Base-by-base conservation (phyloP, 1,140 invertebrate species). In the Ridgeia piscesae region DNA sequence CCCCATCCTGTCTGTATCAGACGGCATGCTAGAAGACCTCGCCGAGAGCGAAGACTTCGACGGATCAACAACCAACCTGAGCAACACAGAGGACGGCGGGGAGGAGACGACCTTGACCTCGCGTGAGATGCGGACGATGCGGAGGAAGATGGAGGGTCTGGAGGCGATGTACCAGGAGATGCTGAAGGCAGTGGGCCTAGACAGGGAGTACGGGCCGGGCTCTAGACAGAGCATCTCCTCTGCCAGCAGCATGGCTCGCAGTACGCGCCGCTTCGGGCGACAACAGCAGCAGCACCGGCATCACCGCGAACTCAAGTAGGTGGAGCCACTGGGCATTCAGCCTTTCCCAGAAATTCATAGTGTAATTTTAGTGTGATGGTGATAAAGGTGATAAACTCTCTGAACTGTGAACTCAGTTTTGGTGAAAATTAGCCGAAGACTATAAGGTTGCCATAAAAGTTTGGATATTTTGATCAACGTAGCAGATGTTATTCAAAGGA, bases 91-190 rank as follows among this genome's bases (percentile, higher is more conserved):
- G 0, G 92, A 92, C 34, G 93, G 91, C 50, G 90, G 92, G 1
- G 92, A 91, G 17, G 50, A 92, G 17, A 92, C 89, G 1, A 92
- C 50, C 27, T 88, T 88, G 33, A 92, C 58, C 9, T 89, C 93
- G 17, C 58, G 94, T 21, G 98, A 98, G 95, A 97, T 97, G 0
- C 96, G 97, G 93, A 97, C 97, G 4, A 98, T 98, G 48, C 96
- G 98, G 89, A 97, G 98, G 92, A 98, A 98, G 94, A 95, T 99
- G 33, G 97, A 98, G 94, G 98, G 98, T 0, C 96, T 99, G 17
- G 98, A 99, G 96, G 97, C 97, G 93, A 98, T 98, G 98, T 99
- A 99, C 94, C 97, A 97, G 17, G 97, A 98, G 96, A 97, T 98
- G 48, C 95, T 98, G 93, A 98, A 98, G 96, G 33, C 34, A 0